A percentile compares a stretch with the other conserved stretches of the same genome.
Evolutionary conservation across 2,888 invertebrate genomes (phyloP).

Genomic region (Nymphalis c-album): DNA sequence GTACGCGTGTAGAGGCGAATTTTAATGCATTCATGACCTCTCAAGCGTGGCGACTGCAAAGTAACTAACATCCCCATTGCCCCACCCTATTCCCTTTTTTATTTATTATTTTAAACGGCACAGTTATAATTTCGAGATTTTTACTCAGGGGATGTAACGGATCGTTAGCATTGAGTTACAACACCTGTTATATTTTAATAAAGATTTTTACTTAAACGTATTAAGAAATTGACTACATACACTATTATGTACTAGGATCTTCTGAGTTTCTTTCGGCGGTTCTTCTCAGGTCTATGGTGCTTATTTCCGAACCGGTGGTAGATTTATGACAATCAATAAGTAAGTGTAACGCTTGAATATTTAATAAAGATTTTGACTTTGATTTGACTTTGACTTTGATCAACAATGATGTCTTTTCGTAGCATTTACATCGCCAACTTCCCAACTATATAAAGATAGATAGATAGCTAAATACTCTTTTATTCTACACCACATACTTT

Average conservation of each 20-base stretch:
- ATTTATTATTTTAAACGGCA: constrained; percentile 76
- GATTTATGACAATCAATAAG: no score
- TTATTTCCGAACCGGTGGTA: no score
- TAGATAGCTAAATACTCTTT: no score
- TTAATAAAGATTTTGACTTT: no score
- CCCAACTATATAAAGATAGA: no score
- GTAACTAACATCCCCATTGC: constrained; percentile 62
- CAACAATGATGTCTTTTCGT: no score
- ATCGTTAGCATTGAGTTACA: constrained; percentile 34
- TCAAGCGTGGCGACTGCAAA: constrained; percentile 75
- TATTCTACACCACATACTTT: no score
- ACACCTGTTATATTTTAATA: constrained; percentile 47
- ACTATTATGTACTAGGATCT: not conserved
- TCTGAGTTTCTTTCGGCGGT: no score
- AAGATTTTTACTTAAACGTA: not conserved
- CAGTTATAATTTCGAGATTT: constrained; percentile 62
- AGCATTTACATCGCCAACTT: no score
- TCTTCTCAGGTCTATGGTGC: no score
- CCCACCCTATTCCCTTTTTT: constrained; percentile 47
- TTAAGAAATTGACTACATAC: not conserved
- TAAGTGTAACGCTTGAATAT: no score
- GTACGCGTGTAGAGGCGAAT: constrained; percentile 56
- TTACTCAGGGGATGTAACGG: constrained; percentile 39
- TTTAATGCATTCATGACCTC: constrained; percentile 78
- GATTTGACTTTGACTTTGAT: no score